A percentile compares a stretch with the other conserved stretches of the same genome.
Conservation (phyloP, 2,113 vertebrate species). For the Cryptotis parvus region DNA sequence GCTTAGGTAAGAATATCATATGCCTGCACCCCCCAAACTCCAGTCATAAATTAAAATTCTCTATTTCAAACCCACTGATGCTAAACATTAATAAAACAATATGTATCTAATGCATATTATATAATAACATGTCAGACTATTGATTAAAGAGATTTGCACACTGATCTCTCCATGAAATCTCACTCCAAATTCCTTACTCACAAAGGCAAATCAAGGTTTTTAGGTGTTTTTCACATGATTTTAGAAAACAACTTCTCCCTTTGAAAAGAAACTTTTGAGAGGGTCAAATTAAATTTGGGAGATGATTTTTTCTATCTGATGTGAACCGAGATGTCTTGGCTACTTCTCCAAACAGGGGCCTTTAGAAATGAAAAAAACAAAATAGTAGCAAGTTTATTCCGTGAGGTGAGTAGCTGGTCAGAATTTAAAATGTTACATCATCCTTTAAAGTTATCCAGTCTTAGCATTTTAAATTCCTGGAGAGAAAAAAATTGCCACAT, state of each 20-base stretch:
- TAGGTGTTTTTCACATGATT: conserved; percentile 58
- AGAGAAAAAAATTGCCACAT: conserved; percentile 65
- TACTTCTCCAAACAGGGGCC: conserved; percentile 74
- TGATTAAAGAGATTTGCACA: not conserved
- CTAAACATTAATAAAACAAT: not conserved
- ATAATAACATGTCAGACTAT: conserved; percentile 33
- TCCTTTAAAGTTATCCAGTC: conserved; percentile 69
- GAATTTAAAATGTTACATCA: conserved; percentile 76
- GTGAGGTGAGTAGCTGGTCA: conserved; percentile 69
- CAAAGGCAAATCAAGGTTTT: not conserved
- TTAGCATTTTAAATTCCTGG: conserved; percentile 71
- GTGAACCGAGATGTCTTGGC: conserved; percentile 70
- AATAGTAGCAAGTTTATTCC: conserved; percentile 69
- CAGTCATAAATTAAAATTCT: conserved; percentile 30
- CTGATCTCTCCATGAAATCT: not conserved
- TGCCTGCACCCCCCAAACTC: not conserved
- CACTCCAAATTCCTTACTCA: conserved; percentile 32
- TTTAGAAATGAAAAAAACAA: conserved; percentile 71
- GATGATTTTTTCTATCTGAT: conserved; percentile 74
- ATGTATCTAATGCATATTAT: not conserved
- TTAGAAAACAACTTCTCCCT: conserved; percentile 22
- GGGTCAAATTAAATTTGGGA: conserved; percentile 74
- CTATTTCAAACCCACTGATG: not conserved
- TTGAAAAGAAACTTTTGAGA: conserved; percentile 57
- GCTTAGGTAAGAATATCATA: not conserved